These are phyloP conservation scores for Periophthalmodon schlosseri DNA, from an alignment of 2,113 vertebrate genomes.

Conservation along the genomic window DNA sequence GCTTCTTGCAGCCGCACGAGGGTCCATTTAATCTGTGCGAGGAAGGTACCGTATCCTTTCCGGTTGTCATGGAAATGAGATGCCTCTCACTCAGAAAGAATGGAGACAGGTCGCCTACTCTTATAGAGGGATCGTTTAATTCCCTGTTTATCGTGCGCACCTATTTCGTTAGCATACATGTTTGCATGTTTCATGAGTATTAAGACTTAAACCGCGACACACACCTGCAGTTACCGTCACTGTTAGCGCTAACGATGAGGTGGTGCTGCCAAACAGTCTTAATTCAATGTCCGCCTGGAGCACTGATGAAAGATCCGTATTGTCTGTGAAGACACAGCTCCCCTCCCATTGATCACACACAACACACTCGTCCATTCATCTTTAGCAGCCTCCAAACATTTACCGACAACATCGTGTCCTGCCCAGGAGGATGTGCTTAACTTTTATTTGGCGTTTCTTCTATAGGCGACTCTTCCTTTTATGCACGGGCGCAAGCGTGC, in stretches of 20 bases:
- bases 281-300: slow-evolving; percentile 6
- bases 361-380: slow-evolving; percentile 13
- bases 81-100: slow-evolving; percentile 80
- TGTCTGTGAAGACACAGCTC: slow-evolving; percentile 22
- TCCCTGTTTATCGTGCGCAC: neutral
- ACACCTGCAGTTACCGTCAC: neutral
- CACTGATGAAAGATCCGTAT: slow-evolving; percentile 10
- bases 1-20: slow-evolving; percentile 43
- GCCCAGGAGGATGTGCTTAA: slow-evolving; percentile 11
- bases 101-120: slow-evolving; percentile 59
- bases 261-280: slow-evolving; percentile 6
- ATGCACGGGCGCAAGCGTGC: slow-evolving; percentile 35
- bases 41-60: slow-evolving; percentile 82
- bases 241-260: neutral
- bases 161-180: slow-evolving; percentile 5
- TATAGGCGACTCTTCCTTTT: slow-evolving; percentile 25
- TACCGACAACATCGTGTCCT: neutral
- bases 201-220: neutral
- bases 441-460: slow-evolving; percentile 15
- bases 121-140: slow-evolving; percentile 6
- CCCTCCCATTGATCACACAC: slow-evolving; percentile 22
- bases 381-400: slow-evolving; percentile 12
- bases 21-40: slow-evolving; percentile 73
- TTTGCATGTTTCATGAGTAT: neutral
- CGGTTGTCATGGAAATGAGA: slow-evolving; percentile 98